phyloP scores from a whole-genome alignment of 64 coral and sea anemone species.

The Pocillopora verrucosa region DNA sequence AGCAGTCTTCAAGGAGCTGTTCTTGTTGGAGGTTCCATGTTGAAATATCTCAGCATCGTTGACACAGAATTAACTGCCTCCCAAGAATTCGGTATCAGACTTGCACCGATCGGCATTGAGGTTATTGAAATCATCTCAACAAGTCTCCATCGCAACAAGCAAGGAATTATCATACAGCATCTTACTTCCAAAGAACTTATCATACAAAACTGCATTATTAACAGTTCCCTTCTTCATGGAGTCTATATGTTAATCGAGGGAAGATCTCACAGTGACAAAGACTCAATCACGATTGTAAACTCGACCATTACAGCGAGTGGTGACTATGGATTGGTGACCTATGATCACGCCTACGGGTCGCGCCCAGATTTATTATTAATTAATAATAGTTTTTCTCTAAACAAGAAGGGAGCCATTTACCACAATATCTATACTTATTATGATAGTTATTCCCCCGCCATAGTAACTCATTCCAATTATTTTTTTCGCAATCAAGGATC shows the following conservation, averaged over 20 bases:
- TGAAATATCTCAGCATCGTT: neutral
- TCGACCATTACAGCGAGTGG: conserved; percentile 46
- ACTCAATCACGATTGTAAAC: conserved; percentile 34
- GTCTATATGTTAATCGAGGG: neutral
- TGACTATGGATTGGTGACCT: conserved; percentile 8
- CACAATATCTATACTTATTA: neutral
- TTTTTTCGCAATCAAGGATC: conserved; percentile 50
- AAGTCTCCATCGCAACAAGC: conserved; percentile 29
- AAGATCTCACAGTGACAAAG: neutral
- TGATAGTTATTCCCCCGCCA: neutral
- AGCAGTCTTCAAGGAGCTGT: neutral
- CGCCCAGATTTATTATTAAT: neutral
- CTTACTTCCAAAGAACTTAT: neutral
- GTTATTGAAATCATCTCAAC: neutral
- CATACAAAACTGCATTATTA: conserved; percentile 25
- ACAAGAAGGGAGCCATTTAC: conserved; percentile 13
- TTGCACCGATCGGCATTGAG: conserved; percentile 15
- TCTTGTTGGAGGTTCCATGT: neutral
- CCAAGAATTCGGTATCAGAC: conserved; percentile 11
- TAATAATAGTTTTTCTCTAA: conserved; percentile 29
- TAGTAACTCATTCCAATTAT: conserved; percentile 24
- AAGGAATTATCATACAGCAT: conserved; percentile 15
- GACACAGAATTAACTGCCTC: neutral
- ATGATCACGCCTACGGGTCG: conserved; percentile 9
- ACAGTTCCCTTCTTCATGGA: conserved; percentile 13